A percentile compares a stretch with the other conserved stretches of the same genome.
phyloP scores from a whole-genome alignment of 2,113 vertebrate genomes.

The Pseudorasbora parva region DNA sequence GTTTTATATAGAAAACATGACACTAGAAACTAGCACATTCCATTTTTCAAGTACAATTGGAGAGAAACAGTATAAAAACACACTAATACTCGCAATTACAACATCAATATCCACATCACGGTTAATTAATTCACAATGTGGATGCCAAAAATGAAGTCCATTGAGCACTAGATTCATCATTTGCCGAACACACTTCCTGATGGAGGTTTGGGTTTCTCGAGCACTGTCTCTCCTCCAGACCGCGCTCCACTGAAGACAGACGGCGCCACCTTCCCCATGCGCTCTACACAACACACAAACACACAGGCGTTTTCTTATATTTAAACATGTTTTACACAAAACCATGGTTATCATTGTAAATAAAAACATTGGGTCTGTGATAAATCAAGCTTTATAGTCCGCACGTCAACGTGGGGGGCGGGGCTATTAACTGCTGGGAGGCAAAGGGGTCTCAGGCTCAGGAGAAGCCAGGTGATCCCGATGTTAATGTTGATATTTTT shows the following conservation, averaged over 20 bases:
- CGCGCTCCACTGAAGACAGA: conserved; percentile 87
- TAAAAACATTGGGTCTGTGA: no score
- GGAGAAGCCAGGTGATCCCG: no score
- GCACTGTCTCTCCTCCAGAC: conserved; percentile 85
- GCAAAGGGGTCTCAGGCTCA: no score
- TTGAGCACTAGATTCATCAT: conserved; percentile 9
- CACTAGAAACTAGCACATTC: background rate
- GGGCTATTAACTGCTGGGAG: no score
- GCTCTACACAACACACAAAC: conserved; percentile 74
- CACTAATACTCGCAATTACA: background rate
- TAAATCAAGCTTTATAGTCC: no score
- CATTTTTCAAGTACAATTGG: background rate
- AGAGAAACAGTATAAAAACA: background rate
- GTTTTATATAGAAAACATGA: conserved; percentile 25
- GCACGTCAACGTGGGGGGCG: no score
- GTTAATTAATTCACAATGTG: background rate
- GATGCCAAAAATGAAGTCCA: background rate
- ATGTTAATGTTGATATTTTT: no score
- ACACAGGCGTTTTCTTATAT: background rate
- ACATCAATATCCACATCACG: background rate
- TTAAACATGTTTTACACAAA: no score
- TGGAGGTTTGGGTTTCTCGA: conserved; percentile 79
- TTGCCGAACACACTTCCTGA: conserved; percentile 88
- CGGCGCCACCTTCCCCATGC: conserved; percentile 84
- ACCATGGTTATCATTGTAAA: no score